These are phyloP conservation scores for Brachionichthys hirsutus DNA, from an alignment of 2,113 vertebrate genomes.

Conservation along the genomic window DNA sequence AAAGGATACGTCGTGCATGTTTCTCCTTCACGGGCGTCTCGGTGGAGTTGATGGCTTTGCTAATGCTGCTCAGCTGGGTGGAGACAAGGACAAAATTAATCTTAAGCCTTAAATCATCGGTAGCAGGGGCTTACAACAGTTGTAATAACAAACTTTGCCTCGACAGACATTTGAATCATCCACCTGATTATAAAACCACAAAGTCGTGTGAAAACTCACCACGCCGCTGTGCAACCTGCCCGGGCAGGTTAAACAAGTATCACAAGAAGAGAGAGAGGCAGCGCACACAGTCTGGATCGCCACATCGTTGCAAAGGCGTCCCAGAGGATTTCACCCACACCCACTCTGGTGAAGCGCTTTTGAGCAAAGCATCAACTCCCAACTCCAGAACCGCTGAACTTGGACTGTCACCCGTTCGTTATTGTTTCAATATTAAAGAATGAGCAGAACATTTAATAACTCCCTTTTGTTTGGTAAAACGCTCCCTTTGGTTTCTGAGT, in stretches of 20 bases:
- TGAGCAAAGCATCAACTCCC: too few species aligned
- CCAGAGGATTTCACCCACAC: background rate
- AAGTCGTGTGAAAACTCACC: background rate
- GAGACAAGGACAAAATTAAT: conserved; percentile 12
- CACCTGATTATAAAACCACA: background rate
- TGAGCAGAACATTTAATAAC: too few species aligned
- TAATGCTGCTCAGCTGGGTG: conserved; percentile 91
- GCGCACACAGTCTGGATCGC: conserved; percentile 1
- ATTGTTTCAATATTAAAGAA: too few species aligned
- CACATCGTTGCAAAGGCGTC: background rate
- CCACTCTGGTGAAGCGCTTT: too few species aligned
- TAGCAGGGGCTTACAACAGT: conserved; percentile 7
- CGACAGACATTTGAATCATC: too few species aligned
- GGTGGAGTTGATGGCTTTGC: conserved; percentile 92
- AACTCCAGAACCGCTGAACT: too few species aligned
- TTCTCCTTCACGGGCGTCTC: conserved; percentile 97
- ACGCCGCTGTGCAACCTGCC: conserved; percentile 23
- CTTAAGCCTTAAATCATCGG: background rate
- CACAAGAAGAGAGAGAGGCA: conserved; percentile 2
- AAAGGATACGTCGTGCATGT: conserved; percentile 96
- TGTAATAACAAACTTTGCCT: background rate
- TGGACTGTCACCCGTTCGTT: too few species aligned
- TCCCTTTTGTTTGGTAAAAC: too few species aligned
- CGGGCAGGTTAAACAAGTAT: conserved; percentile 54
- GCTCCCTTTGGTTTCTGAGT: background rate